Percentiles rank a stretch among this genome's conserved stretches.
Conservation (phyloP, 2,888 invertebrate species). For the Sympetrum striolatum region DNA sequence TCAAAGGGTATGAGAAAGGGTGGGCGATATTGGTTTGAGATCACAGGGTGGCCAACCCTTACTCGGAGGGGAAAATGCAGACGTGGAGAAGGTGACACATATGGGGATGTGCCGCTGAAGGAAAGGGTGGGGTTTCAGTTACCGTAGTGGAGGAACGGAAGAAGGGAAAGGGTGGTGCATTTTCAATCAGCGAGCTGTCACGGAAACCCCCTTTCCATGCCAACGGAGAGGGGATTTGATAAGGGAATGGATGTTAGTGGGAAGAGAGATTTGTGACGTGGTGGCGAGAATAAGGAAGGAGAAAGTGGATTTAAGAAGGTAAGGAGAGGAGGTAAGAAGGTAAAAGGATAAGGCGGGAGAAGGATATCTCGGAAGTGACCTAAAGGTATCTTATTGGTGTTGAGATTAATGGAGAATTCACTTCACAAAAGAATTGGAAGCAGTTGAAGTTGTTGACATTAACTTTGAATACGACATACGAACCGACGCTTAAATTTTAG, state of each 20-base stretch:
- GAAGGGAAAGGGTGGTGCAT: background rate
- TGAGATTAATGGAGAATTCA: no score
- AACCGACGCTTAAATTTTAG: no score
- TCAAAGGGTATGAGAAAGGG: background rate
- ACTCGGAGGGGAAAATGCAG: background rate
- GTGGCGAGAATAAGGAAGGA: background rate
- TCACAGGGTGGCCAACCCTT: background rate
- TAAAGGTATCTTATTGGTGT: no score
- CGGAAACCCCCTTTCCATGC: background rate
- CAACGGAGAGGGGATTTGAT: background rate
- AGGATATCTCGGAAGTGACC: background rate
- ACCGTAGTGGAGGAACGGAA: background rate
- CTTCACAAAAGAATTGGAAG: no score
- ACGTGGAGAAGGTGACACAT: background rate
- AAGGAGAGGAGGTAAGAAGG: background rate
- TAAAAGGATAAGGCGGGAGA: background rate
- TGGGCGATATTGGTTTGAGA: background rate
- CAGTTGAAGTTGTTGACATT: no score
- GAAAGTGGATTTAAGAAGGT: background rate
- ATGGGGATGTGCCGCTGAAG: background rate
- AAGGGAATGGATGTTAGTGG: background rate
- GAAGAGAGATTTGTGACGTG: background rate
- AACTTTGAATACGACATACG: no score
- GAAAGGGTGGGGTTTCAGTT: background rate
- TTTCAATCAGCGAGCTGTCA: conserved; percentile 41